Conservation (phyloP, 1,140 invertebrate genomes). For the Solen grandis region DNA sequence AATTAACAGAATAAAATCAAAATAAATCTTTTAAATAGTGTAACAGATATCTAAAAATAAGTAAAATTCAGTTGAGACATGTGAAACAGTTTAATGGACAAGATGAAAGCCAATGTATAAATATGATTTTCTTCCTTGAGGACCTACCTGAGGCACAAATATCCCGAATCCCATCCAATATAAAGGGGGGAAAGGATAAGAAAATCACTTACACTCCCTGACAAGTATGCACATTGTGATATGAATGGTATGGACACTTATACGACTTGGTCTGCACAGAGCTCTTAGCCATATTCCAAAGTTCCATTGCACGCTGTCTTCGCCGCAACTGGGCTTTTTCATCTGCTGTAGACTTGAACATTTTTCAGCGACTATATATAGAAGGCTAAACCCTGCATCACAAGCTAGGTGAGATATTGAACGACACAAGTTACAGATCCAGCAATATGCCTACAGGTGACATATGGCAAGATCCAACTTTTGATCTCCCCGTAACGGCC, state of each 20-base stretch:
- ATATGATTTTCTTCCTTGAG: too few species aligned
- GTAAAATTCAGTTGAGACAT: too few species aligned
- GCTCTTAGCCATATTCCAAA: constrained; percentile 44
- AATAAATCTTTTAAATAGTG: too few species aligned
- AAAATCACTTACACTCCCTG: too few species aligned
- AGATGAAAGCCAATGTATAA: too few species aligned
- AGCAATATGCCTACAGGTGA: neutral
- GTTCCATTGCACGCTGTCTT: constrained; percentile 46
- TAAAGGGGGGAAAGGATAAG: too few species aligned
- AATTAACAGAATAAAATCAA: too few species aligned
- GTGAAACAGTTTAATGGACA: too few species aligned
- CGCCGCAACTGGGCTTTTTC: constrained; percentile 11
- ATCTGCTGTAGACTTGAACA: constrained; percentile 17
- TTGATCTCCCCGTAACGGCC: too few species aligned
- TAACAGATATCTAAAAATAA: too few species aligned
- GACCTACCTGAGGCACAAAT: too few species aligned
- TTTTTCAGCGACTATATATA: constrained; percentile 11
- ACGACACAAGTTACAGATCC: constrained; percentile 5
- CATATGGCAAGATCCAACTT: constrained; percentile 23
- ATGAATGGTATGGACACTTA: constrained; percentile 52
- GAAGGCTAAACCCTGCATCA: neutral
- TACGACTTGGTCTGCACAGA: constrained; percentile 40
- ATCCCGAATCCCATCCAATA: too few species aligned
- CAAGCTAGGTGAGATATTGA: constrained; percentile 14
- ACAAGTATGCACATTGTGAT: constrained; percentile 51